Evolutionary conservation across 2,797 vertebrate species (phyloP).

Genomic region (Acestrorhynchus altus): DNA sequence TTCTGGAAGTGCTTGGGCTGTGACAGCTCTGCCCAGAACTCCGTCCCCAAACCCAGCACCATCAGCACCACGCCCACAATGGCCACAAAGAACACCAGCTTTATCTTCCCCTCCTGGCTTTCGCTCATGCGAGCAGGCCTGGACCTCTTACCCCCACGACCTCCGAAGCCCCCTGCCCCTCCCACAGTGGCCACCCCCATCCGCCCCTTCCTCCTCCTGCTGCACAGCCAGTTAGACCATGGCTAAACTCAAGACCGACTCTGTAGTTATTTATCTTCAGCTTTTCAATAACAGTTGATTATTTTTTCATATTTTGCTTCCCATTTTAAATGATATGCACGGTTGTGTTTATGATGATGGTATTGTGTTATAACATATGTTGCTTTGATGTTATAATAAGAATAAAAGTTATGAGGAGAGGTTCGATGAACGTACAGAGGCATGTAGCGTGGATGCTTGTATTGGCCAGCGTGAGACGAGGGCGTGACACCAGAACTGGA

Average conservation of each 20-base stretch:
- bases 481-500: too few species aligned
- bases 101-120: constrained; percentile 87
- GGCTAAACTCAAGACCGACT: not conserved
- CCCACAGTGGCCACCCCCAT: constrained; percentile 66
- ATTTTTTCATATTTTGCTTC: too few species aligned
- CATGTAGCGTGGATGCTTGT: too few species aligned
- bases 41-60: constrained; percentile 88
- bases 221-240: constrained; percentile 90
- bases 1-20: constrained; percentile 81
- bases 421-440: too few species aligned
- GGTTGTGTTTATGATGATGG: too few species aligned
- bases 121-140: constrained; percentile 76
- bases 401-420: too few species aligned
- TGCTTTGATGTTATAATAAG: too few species aligned
- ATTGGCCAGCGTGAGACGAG: too few species aligned
- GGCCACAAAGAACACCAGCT: constrained; percentile 85
- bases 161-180: constrained; percentile 67
- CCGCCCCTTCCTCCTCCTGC: constrained; percentile 81
- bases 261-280: not conserved
- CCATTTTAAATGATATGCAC: too few species aligned
- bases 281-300: too few species aligned
- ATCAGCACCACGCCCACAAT: constrained; percentile 86
- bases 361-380: too few species aligned
- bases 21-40: constrained; percentile 92
- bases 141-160: constrained; percentile 66